Conservation (phyloP, 2,113 vertebrate species). For the Dolichallabes microphthalmus region DNA sequence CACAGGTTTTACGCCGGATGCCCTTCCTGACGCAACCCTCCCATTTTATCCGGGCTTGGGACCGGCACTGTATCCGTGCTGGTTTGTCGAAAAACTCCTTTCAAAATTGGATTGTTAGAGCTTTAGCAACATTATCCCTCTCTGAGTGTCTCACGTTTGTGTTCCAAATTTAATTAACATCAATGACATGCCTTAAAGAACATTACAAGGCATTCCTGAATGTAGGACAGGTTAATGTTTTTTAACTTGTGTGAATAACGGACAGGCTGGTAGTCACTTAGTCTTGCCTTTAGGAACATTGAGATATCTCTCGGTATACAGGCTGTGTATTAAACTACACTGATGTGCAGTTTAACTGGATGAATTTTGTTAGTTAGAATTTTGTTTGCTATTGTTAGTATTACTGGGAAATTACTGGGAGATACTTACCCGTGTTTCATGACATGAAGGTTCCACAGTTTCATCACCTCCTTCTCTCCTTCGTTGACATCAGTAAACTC, state of each 20-base stretch:
- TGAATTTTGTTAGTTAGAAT: too few relatives aligned
- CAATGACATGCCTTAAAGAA: background rate
- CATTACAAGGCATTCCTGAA: background rate
- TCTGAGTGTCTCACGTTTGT: background rate
- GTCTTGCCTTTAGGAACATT: too few relatives aligned
- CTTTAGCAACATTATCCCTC: background rate
- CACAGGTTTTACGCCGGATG: too few relatives aligned
- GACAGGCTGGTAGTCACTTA: too few relatives aligned
- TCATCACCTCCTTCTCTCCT: conserved; percentile 99
- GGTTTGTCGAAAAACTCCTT: background rate
- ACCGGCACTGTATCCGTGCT: too few relatives aligned
- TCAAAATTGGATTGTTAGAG: background rate
- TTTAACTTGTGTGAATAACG: background rate
- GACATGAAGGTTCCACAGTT: conserved; percentile 96
- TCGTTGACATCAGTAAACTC: conserved; percentile 98
- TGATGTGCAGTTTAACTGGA: background rate
- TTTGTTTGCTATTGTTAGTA: background rate
- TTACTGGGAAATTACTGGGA: background rate
- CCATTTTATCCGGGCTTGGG: too few relatives aligned
- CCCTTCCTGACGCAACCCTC: too few relatives aligned
- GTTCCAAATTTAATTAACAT: background rate
- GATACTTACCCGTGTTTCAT: conserved; percentile 91
- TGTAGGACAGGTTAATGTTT: background rate
- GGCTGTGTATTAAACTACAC: background rate
- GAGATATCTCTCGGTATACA: background rate